These are phyloP conservation scores for Drosophila elegans DNA, from an alignment of 1,140 invertebrate species.

Conservation along the genomic window DNA sequence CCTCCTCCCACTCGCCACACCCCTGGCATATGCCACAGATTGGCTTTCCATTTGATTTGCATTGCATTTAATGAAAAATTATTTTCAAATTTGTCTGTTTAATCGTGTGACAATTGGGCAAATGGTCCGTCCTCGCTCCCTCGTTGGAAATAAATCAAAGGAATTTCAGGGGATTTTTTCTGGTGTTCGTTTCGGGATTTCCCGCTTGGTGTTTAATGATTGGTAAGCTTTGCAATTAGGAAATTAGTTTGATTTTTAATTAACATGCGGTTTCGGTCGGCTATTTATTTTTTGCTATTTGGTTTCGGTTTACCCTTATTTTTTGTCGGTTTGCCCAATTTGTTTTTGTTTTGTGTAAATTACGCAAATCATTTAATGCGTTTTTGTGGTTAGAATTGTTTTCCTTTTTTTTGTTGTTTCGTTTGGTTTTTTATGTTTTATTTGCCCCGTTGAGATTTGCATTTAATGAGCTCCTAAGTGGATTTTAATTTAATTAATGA, in stretches of 20 bases:
- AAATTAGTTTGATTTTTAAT: slow-evolving; percentile 84
- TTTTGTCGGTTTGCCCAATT: slow-evolving; percentile 16
- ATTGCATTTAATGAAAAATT: slow-evolving; percentile 83
- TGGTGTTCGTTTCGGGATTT: slow-evolving; percentile 27
- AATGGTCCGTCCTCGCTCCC: slow-evolving; percentile 39
- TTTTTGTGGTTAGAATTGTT: slow-evolving; percentile 79
- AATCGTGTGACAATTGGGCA: slow-evolving; percentile 81
- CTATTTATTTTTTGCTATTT: slow-evolving; percentile 57
- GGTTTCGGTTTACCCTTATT: slow-evolving; percentile 30
- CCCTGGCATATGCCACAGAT: slow-evolving; percentile 60
- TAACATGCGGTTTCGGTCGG: slow-evolving; percentile 74
- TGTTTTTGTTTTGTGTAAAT: slow-evolving; percentile 65
- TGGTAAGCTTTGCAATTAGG: slow-evolving; percentile 80
- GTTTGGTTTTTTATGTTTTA: slow-evolving; percentile 29
- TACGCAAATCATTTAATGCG: slow-evolving; percentile 80
- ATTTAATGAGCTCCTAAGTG: slow-evolving; percentile 82
- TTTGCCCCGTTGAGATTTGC: slow-evolving; percentile 63
- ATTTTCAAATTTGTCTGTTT: slow-evolving; percentile 83
- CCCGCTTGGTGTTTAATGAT: slow-evolving; percentile 72
- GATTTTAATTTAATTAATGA: slow-evolving; percentile 81
- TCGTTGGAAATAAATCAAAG: slow-evolving; percentile 71
- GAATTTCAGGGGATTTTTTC: slow-evolving; percentile 34
- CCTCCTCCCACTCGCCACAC: background rate
- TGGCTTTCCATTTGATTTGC: slow-evolving; percentile 78
- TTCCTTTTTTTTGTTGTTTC: slow-evolving; percentile 35